Evolutionary conservation across 2,113 vertebrate genomes (phyloP).

Genomic region (Otis tarda): DNA sequence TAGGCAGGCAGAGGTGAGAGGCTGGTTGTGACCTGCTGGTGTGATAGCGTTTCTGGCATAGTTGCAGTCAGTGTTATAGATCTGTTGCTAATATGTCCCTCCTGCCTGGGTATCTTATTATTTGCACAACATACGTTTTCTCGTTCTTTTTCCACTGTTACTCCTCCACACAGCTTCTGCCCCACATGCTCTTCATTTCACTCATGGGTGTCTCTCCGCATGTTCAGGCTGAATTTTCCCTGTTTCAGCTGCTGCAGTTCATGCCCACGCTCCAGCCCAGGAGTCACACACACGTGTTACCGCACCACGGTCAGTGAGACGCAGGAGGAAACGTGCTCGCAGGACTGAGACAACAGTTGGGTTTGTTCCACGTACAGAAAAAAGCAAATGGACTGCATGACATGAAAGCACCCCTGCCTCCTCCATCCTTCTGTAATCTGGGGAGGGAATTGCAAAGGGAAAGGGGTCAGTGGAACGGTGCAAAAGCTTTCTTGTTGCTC

Average conservation of each 20-base stretch:
- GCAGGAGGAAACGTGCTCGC: rapidly evolving
- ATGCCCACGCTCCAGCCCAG: not conserved
- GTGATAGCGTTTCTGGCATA: not conserved
- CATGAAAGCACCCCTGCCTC: rapidly evolving
- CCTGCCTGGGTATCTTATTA: not conserved
- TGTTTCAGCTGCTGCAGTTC: not conserved
- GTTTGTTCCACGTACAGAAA: rapidly evolving
- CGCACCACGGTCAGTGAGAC: rapidly evolving
- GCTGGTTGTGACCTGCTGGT: not conserved
- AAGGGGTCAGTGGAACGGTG: not conserved
- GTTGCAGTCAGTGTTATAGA: not conserved
- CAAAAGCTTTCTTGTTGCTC: not conserved
- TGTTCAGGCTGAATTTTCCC: not conserved
- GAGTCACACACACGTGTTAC: not conserved
- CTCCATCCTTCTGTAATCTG: not conserved
- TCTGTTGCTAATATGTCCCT: not conserved
- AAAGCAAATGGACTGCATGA: not conserved
- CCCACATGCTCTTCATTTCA: not conserved
- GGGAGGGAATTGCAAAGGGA: not conserved
- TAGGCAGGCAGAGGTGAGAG: not conserved
- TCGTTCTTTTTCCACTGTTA: not conserved
- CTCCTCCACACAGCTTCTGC: not conserved
- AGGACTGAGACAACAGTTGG: not conserved
- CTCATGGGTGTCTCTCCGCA: not conserved
- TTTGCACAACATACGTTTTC: not conserved